Percentiles rank a stretch among this genome's conserved stretches.
These are phyloP conservation scores for Didymodactylos carnosus DNA, from an alignment of 2,888 invertebrate genomes.

Conservation along the genomic window DNA sequence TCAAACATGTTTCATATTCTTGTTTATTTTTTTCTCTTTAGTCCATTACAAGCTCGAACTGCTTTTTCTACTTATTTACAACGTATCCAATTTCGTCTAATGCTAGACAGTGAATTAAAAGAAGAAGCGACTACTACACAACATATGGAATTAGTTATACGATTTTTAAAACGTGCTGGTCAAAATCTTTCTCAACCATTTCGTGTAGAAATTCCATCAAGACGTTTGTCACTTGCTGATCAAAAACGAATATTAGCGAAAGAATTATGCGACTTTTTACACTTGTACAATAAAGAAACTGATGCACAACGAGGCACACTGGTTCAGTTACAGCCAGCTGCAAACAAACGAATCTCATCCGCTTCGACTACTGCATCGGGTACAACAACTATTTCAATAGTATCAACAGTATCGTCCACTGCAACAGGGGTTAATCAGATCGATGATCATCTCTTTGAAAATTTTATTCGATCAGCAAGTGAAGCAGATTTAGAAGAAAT, in stretches of 20 bases:
- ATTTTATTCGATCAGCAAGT: slow-evolving; percentile 13
- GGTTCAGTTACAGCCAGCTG: too few species aligned
- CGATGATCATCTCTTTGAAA: slow-evolving; percentile 8
- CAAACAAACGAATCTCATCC: too few species aligned
- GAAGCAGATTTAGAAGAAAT: slow-evolving; percentile 33
- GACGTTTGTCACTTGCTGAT: slow-evolving; percentile 27
- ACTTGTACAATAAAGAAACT: slow-evolving; percentile 27
- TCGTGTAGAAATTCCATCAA: slow-evolving; percentile 29
- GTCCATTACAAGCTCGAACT: slow-evolving; percentile 32
- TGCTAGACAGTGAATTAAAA: slow-evolving; percentile 20
- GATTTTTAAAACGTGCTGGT: slow-evolving; percentile 33
- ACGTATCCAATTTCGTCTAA: slow-evolving; percentile 29
- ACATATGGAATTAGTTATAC: slow-evolving; percentile 34
- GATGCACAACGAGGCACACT: too few species aligned
- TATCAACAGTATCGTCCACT: background rate
- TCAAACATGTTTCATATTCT: background rate
- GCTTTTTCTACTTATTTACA: slow-evolving; percentile 33
- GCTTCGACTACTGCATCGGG: too few species aligned
- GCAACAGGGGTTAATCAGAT: background rate
- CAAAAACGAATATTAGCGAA: slow-evolving; percentile 31
- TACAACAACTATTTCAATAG: too few species aligned
- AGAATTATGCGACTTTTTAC: slow-evolving; percentile 32
- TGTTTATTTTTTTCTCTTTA: slow-evolving; percentile 16
- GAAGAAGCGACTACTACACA: slow-evolving; percentile 31
- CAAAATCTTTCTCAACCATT: slow-evolving; percentile 32